These are phyloP conservation scores for Calliphora vomitoria DNA, from an alignment of 2,888 invertebrate genomes.

Conservation along the genomic window DNA sequence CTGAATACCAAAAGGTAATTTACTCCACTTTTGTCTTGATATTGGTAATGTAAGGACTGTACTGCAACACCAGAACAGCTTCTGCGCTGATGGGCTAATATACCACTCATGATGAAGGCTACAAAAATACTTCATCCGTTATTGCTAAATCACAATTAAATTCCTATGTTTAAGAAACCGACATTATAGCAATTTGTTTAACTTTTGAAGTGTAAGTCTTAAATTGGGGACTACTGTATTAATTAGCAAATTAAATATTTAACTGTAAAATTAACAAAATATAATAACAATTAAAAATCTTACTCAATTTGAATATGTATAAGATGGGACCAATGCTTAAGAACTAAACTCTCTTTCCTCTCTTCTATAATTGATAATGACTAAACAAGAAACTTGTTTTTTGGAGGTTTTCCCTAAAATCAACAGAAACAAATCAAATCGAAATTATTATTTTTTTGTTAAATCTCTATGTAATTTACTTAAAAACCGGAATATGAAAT, in stretches of 20 bases:
- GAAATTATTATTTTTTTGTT: background rate
- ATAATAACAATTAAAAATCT: background rate
- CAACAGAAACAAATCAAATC: background rate
- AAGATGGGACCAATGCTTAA: background rate
- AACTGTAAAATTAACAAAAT: constrained; percentile 9
- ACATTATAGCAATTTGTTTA: too few species aligned
- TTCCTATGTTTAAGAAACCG: too few species aligned
- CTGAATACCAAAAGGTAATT: too few species aligned
- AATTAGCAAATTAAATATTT: background rate
- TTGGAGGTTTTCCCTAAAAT: constrained; percentile 11
- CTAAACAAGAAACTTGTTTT: constrained; percentile 46
- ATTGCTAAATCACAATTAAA: too few species aligned
- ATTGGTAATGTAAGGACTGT: too few species aligned
- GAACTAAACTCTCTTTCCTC: constrained; percentile 4
- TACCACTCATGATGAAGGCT: too few species aligned
- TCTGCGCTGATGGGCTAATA: too few species aligned
- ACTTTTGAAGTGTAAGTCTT: too few species aligned
- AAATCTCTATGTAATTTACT: background rate
- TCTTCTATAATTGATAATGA: constrained; percentile 5
- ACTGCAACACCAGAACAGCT: too few species aligned
- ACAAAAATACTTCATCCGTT: too few species aligned
- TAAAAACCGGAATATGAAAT: constrained; percentile 38
- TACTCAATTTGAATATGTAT: constrained; percentile 13
- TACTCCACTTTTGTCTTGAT: too few species aligned
- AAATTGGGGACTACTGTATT: background rate